Percentiles rank a stretch among this genome's conserved stretches.
Conservation (phyloP, 2,797 vertebrate genomes). For the Rhabdomys pumilio region DNA sequence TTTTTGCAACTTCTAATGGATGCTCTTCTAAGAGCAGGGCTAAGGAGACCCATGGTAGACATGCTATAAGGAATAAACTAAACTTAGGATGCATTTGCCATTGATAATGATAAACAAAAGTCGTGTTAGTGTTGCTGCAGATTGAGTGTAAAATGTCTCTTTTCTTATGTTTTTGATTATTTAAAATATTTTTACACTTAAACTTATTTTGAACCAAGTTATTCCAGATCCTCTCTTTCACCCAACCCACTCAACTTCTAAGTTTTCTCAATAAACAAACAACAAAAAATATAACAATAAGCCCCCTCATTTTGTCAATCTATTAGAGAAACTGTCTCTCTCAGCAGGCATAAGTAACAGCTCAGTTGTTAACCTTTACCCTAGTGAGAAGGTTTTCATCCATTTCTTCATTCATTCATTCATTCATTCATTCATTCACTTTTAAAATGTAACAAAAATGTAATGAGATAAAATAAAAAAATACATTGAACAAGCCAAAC, state of each 20-base stretch:
- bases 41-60: not conserved
- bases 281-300: not conserved
- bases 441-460: not conserved
- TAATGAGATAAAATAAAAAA: not conserved
- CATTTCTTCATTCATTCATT: too few species aligned
- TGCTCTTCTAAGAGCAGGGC: not conserved
- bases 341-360: too few species aligned
- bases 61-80: not conserved
- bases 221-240: not conserved
- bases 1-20: not conserved
- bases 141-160: not conserved
- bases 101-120: not conserved
- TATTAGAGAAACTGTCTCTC: too few species aligned
- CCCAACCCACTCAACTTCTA: not conserved
- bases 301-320: not conserved
- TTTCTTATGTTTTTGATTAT: not conserved
- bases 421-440: not conserved
- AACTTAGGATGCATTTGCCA: not conserved
- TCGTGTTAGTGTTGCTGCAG: not conserved
- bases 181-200: not conserved
- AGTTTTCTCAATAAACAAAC: not conserved
- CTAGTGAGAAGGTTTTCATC: too few species aligned
- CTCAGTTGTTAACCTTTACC: too few species aligned
- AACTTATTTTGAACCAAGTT: not conserved
- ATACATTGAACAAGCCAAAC: not conserved